A percentile compares a stretch with the other conserved stretches of the same genome.
phyloP scores from a whole-genome alignment of 2,797 vertebrate genomes.

The Pseudochaenichthys georgianus region DNA sequence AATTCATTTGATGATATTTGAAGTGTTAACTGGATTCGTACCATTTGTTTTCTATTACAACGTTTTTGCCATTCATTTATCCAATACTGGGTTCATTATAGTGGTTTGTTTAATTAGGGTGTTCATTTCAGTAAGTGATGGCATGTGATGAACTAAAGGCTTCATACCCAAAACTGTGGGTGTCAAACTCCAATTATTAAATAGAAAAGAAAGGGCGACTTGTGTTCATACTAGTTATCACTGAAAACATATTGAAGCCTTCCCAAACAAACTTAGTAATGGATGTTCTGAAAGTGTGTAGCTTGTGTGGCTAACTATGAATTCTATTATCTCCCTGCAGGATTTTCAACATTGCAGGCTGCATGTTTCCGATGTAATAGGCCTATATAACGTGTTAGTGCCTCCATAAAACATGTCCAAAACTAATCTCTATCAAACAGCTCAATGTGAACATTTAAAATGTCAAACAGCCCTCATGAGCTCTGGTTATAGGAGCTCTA shows the following conservation, averaged over 20 bases:
- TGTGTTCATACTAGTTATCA: not conserved
- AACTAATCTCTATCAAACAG: conserved; percentile 36
- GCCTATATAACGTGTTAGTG: conserved; percentile 1
- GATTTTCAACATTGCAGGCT: conserved; percentile 19
- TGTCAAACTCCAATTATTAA: not conserved
- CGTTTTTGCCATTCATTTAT: not conserved
- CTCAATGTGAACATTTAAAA: conserved; percentile 47
- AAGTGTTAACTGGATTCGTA: not conserved
- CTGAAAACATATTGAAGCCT: not conserved
- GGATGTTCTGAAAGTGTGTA: conserved; percentile 16
- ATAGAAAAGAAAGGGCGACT: not conserved
- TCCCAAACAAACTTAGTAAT: not conserved
- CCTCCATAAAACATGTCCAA: conserved; percentile 46
- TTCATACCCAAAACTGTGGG: not conserved
- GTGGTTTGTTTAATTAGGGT: not conserved
- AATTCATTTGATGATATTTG: not conserved
- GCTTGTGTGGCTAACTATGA: conserved; percentile 2
- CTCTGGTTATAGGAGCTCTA: conserved; percentile 33
- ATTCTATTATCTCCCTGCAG: conserved; percentile 13
- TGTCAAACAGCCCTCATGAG: conserved; percentile 31
- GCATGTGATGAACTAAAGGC: not conserved
- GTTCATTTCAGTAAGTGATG: not conserved
- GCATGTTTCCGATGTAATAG: conserved; percentile 33
- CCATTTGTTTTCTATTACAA: too few species aligned
- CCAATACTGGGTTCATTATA: too few species aligned